Conservation (phyloP, 2,888 invertebrate genomes). For the Girardia tigrina region DNA sequence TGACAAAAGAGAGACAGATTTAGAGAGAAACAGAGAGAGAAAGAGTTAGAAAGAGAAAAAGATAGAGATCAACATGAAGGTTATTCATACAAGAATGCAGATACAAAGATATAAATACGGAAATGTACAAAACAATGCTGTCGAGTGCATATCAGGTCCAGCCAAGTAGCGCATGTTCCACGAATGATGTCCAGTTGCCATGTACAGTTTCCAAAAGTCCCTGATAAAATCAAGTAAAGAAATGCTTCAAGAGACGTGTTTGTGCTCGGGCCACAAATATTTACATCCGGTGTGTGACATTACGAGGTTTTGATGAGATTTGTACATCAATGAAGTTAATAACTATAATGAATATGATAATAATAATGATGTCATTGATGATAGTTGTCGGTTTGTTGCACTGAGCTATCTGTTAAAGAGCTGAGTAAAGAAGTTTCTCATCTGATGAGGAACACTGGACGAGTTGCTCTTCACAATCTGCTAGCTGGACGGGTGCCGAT, state of each 20-base stretch:
- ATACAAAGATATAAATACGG: not conserved
- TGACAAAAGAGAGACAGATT: not conserved
- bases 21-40: too few species aligned
- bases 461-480: conserved; percentile 7
- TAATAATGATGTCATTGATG: not conserved
- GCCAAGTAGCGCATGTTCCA: not conserved
- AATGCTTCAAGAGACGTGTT: not conserved
- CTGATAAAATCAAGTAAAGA: not conserved
- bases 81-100: too few species aligned
- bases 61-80: not conserved
- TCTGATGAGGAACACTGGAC: conserved; percentile 15
- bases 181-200: not conserved
- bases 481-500: conserved; percentile 1
- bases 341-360: not conserved
- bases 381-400: not conserved
- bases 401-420: conserved; percentile 12
- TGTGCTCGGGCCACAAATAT: not conserved
- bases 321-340: not conserved
- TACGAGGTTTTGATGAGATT: not conserved
- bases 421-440: conserved; percentile 9
- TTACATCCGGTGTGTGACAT: not conserved
- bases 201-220: not conserved
- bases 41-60: not conserved
- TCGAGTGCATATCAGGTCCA: not conserved
- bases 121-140: not conserved